Base-by-base conservation (phyloP, 2,113 vertebrate genomes). In the Terrapene triunguis region DNA sequence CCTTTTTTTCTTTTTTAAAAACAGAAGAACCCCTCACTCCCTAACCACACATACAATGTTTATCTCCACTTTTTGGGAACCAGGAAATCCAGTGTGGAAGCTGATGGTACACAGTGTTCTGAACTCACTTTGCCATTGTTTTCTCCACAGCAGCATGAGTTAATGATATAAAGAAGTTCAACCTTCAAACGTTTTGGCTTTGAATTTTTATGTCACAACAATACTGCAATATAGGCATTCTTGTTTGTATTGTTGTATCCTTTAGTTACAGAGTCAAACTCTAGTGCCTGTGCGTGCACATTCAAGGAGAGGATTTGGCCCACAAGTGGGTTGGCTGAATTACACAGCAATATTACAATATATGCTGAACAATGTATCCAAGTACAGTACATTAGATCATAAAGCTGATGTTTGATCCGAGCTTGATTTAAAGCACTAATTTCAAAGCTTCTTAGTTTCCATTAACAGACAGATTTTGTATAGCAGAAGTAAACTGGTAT, bases 41-140 rank as follows among this genome's bases (percentile, higher is more conserved):
- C 0, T 27, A 44, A 35, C 12, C 74, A 78, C 25, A 44, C 12
- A 27, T 47, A 72, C 65, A 72, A 10, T 72, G 65, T 78, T 44
- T 78, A 44, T 78, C 44, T 47, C 94, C 92, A 94, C 93, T 83
- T 93, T 97, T 86, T 79, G 93, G 94, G 89, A 97, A 92, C 50
- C 96, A 97, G 96, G 97, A 97, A 97, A 92, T 79, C 92, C 24
- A 2, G 89, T 1, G 1, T 94, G 95, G 95, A 97, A 97, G 89
- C 93, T 97, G 95, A 96, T 95, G 96, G 97, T 97, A 97, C 96
- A 98, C 93, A 29, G 93, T 96, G 96, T 97, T 96, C 96, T 95
- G 59, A 97, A 92, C 97, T 95, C 94, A 89, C 84, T 96, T 93
- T 90, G 80, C 94, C 78, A 95, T 96, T 95, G 92, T 96, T 96